These are phyloP conservation scores for Cryptocephalus primarius DNA, from an alignment of 2,888 invertebrate species.

Conservation along the genomic window DNA sequence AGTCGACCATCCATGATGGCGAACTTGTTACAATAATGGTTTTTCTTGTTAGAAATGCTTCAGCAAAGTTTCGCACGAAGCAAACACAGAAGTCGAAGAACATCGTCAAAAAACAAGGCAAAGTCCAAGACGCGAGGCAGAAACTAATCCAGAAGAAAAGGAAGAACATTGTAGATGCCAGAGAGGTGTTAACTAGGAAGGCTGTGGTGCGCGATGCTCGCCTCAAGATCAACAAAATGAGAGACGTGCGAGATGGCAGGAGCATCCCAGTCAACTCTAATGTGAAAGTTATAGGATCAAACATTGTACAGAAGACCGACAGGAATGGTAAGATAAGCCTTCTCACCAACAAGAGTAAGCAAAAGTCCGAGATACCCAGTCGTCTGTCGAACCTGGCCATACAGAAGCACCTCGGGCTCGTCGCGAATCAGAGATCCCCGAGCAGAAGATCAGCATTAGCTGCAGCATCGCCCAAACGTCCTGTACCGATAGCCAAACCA, in stretches of 20 bases:
- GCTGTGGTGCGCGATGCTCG: constrained; percentile 68
- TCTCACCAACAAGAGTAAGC: constrained; percentile 37
- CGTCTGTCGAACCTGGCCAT: constrained; percentile 25
- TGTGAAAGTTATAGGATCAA: constrained; percentile 34
- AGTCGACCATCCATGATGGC: background rate
- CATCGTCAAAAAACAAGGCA: constrained; percentile 19
- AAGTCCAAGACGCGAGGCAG: constrained; percentile 57
- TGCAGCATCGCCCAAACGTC: constrained; percentile 10
- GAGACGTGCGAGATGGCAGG: constrained; percentile 36
- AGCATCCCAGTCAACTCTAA: constrained; percentile 22
- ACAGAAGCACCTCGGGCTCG: constrained; percentile 32
- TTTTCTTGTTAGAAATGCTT: background rate
- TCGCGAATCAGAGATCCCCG: constrained; percentile 12
- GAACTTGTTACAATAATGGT: too few species aligned
- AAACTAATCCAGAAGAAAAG: constrained; percentile 72
- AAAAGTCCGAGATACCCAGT: constrained; percentile 21
- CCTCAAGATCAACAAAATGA: constrained; percentile 54
- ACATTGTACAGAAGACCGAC: constrained; percentile 41
- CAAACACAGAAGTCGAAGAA: constrained; percentile 5
- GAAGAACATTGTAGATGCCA: constrained; percentile 63
- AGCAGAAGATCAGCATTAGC: constrained; percentile 2
- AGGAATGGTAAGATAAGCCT: constrained; percentile 44
- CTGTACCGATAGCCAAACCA: constrained; percentile 7
- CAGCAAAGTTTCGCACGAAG: background rate
- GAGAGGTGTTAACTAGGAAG: constrained; percentile 67